A percentile compares a stretch with the other conserved stretches of the same genome.
These are phyloP conservation scores for Zosterops pallidus DNA, from an alignment of 2,113 vertebrate genomes.

Conservation along the genomic window DNA sequence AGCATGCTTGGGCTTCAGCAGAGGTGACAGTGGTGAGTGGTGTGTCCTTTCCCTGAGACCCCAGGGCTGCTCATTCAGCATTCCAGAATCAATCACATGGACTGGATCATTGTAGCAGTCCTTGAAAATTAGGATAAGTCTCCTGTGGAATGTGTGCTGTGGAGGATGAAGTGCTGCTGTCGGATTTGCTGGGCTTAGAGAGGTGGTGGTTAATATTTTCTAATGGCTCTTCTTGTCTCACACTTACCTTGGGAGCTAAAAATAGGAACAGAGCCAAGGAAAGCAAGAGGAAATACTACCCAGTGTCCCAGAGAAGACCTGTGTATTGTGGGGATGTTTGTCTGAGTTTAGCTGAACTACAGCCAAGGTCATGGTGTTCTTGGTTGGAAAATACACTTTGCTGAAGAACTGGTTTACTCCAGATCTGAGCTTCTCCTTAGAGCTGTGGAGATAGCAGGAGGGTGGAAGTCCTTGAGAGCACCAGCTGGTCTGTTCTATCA, in stretches of 20 bases:
- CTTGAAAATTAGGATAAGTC: conserved; percentile 22
- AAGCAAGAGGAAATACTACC: neutral
- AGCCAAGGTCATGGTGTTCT: neutral
- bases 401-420: neutral
- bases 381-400: neutral
- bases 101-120: neutral
- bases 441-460: neutral
- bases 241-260: conserved; percentile 22
- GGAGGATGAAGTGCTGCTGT: neutral
- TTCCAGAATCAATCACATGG: neutral
- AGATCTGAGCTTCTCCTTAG: neutral
- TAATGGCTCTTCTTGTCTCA: conserved; percentile 20
- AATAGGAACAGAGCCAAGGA: conserved; percentile 4
- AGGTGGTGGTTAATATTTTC: neutral
- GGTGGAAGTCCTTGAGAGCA: neutral
- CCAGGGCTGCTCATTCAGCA: neutral
- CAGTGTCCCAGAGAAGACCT: neutral
- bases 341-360: neutral
- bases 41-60: neutral
- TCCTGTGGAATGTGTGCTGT: neutral
- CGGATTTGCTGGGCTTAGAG: neutral
- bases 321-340: neutral
- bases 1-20: neutral
- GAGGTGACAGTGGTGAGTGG: neutral
- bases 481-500: neutral